Evolutionary conservation across 2,888 invertebrate genomes (phyloP).

Genomic region (Agelastica alni): DNA sequence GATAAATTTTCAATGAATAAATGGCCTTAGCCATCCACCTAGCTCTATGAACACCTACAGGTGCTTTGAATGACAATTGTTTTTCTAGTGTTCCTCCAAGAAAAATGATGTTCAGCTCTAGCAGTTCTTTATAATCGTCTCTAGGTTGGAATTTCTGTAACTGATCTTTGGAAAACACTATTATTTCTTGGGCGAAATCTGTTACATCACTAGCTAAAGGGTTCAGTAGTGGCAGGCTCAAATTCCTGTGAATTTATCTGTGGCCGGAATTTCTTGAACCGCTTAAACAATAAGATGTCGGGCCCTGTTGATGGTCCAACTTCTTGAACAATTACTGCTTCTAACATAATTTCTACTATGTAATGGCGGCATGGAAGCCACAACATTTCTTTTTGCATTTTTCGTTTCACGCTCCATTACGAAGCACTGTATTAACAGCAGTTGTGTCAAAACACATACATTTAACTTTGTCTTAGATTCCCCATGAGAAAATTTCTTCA

Average conservation of each 20-base stretch:
- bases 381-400: too few relatives aligned
- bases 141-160: constrained; percentile 26
- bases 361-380: constrained; percentile 28
- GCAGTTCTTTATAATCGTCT: constrained; percentile 36
- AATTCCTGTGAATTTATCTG: constrained; percentile 12
- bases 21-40: constrained; percentile 40
- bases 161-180: not conserved
- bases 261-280: constrained; percentile 16
- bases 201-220: not conserved
- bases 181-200: constrained; percentile 1
- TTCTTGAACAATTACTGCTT: constrained; percentile 17
- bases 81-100: constrained; percentile 27
- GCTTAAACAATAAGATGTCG: constrained; percentile 22
- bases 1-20: constrained; percentile 36
- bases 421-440: constrained; percentile 20
- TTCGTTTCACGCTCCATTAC: constrained; percentile 21
- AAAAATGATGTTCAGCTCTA: constrained; percentile 34
- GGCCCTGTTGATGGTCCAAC: constrained; percentile 15
- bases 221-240: not conserved
- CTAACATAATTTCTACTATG: constrained; percentile 27
- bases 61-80: constrained; percentile 30
- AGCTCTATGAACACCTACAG: constrained; percentile 37
- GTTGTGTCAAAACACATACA: constrained; percentile 31
- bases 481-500: too few relatives aligned
- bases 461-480: constrained; percentile 23